Base-by-base conservation (phyloP, 2,888 invertebrate genomes). In the Drosophila nr. perissopoda region DNA sequence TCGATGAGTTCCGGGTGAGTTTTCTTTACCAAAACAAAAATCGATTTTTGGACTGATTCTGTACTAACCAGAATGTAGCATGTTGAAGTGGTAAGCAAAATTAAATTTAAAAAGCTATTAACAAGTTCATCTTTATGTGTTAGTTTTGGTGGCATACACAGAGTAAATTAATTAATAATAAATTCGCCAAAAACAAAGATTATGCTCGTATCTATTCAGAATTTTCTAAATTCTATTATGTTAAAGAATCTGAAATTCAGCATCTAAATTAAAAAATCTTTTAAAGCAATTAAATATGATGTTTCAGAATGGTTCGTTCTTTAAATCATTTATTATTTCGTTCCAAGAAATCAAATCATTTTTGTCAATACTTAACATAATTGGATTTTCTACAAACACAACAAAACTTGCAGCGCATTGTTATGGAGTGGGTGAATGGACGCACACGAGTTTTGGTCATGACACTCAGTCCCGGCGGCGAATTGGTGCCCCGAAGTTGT, bases 1-100 rank as follows among this genome's bases (percentile, higher is more conserved):
- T 92, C 59, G 95, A 96, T 54, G 96, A 97, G 73, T 84, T 91
- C 67, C 91, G 95, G 95, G 84, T 95, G 94, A 94, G 96, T 96
- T 93, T 25, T n/a, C 27, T 21, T 25, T 21, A 10, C 13, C 36
- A 38, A 25, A 25, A 25, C 45, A 25, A 8, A 45, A 45, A 25
- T 45, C 45, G 25, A 45, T 45, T 16, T 1, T 45, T 49, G 8
- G 4, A 40, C 5, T 38, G 5, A 25, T 13, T 45, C 16, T 16
- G 8, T 8, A 8, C 4, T 25, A 27, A 45, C 0, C 25, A 25
- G 8, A 45, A 16, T 25, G 16, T 21, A 21, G 42, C 21, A 42
- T 2, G 11, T 21, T 11, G 5, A 11, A 42, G 42, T 21, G 5
- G 11, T 42, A 13, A 21, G 11, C 2, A 13, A 42, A 42, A 16